Percentiles rank a stretch among this genome's conserved stretches.
These are phyloP conservation scores for Buphagus erythrorhynchus DNA, from an alignment of 2,797 vertebrate species.

Conservation along the genomic window DNA sequence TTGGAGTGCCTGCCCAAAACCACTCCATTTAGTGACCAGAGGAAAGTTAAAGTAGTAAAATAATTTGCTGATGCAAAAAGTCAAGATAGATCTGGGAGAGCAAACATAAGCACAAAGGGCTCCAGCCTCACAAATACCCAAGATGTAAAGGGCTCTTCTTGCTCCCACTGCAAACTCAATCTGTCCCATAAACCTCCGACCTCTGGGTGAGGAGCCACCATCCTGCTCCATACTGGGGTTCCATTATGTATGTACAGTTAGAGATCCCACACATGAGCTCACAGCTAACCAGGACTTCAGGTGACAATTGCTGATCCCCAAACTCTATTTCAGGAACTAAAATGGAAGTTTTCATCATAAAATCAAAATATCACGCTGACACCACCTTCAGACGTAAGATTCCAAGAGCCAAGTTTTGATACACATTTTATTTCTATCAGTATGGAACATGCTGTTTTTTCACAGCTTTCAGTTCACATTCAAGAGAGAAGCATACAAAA, in stretches of 20 bases:
- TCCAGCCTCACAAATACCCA: neutral
- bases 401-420: neutral
- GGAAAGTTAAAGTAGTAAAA: neutral
- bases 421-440: neutral
- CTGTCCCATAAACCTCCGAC: accelerated
- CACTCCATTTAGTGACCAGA: neutral
- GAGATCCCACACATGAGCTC: accelerated
- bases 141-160: neutral
- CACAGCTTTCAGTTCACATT: neutral
- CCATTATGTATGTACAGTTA: accelerated
- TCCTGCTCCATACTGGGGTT: too few relatives aligned
- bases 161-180: neutral
- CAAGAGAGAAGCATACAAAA: neutral
- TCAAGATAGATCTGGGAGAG: neutral
- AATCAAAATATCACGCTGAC: neutral
- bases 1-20: neutral
- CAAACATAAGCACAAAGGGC: neutral
- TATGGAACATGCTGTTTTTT: neutral
- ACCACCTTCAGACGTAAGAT: neutral
- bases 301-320: neutral
- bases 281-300: neutral
- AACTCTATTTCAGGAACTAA: neutral
- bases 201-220: accelerated
- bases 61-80: neutral
- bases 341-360: neutral